Percentiles rank a stretch among this genome's conserved stretches.
Conservation (phyloP, 64 coral and sea anemone species). For the Dendrophyllia cribrosa region DNA sequence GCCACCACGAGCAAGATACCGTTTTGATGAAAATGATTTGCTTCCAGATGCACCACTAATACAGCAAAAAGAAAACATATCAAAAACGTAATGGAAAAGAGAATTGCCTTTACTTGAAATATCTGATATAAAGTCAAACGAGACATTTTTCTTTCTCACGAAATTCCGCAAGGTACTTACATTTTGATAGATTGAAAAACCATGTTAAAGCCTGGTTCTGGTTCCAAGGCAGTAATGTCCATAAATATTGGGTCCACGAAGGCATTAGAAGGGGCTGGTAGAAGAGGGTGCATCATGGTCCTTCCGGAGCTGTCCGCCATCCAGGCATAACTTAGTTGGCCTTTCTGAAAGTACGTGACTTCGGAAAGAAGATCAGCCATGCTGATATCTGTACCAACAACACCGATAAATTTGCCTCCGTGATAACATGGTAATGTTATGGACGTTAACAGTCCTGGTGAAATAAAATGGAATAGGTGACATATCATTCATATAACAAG, state of each 20-base stretch:
- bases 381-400: constrained; percentile 56
- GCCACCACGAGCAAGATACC: constrained; percentile 62
- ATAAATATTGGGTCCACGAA: constrained; percentile 55
- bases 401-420: constrained; percentile 68
- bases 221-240: constrained; percentile 70
- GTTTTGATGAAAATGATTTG: constrained; percentile 7
- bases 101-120: too few species aligned
- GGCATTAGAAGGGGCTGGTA: constrained; percentile 62
- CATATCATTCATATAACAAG: not conserved
- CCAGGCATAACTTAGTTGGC: constrained; percentile 67
- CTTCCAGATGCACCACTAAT: constrained; percentile 3
- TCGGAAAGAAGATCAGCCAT: constrained; percentile 73
- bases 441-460: constrained; percentile 60
- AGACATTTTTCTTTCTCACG: too few species aligned
- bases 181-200: constrained; percentile 55
- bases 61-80: not conserved
- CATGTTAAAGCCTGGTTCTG: constrained; percentile 23
- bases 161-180: not conserved
- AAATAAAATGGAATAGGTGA: not conserved
- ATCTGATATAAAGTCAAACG: too few species aligned
- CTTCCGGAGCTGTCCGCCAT: constrained; percentile 67
- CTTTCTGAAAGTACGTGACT: constrained; percentile 72
- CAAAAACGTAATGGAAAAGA: too few species aligned
- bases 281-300: constrained; percentile 78
- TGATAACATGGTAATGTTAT: constrained; percentile 70